Evolutionary conservation across 2,888 invertebrate genomes (phyloP), one percentile per base, ranked within the genome.

Genomic region (Lasioglossum pauxillum): DNA sequence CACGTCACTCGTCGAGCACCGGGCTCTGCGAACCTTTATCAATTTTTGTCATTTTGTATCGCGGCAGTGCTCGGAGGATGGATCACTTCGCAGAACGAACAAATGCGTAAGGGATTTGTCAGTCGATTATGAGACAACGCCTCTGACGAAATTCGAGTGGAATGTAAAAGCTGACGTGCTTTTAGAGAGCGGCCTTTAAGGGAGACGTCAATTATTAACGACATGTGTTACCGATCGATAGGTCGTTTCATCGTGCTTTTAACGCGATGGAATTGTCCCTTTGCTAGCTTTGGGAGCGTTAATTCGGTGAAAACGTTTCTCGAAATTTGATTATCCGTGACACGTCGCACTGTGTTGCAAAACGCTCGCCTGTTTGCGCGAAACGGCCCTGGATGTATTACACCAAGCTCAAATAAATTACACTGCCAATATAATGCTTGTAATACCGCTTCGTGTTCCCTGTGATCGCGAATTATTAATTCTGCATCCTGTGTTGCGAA

Each of bases 251-350:
- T 84, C 57, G 38, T 27, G 35, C 78, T 64, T 82, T 84, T 77
- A 57, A 77, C 76, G 41, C 46, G 53, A 46, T 49, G 49, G 38
- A 82, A 82, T 84, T 77, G 76, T 77, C 64, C 83, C 82, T 82
- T 82, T 84, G 82, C 73, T 41, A 49, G 35, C 72, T 12, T 44
- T 41, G 49, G 44, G 19, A 23, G 16, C 83, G 44, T 53, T 81
- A 72, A 83, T 83, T 75, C 75, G 38, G 46, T n/a, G 60, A 38
- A 75, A 83, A 81, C 49, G 41, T 60, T 75, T 71, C 23, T n/a
- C 69, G n/a, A 38, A 71, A 71, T 71, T 71, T 71, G 38, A 71
- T 71, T 71, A 71, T 38, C 12, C 38, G 23, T n/a, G 69, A 41
- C 38, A 71, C 69, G 38, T 71, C 23, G 69, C n/a, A n/a, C n/a